phyloP scores from a whole-genome alignment of 2,113 vertebrate species.

The Mohoua ochrocephala region DNA sequence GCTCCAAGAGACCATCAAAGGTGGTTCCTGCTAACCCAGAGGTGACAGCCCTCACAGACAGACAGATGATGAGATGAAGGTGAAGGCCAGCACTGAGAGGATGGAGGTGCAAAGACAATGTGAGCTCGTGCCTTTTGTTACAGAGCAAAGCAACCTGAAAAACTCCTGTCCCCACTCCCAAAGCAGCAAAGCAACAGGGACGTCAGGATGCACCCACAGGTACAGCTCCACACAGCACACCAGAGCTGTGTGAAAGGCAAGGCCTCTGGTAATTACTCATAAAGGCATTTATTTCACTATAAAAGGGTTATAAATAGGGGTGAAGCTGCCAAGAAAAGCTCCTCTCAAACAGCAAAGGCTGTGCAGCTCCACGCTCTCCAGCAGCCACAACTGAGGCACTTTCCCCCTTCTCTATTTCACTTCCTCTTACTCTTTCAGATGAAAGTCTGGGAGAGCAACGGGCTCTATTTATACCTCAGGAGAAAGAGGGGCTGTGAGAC shows the following conservation, averaged over 20 bases:
- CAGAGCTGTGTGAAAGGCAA: neutral
- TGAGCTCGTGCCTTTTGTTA: neutral
- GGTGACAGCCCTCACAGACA: neutral
- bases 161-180: neutral
- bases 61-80: neutral
- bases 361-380: rapidly evolving
- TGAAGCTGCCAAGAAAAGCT: neutral
- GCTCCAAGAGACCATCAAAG: neutral
- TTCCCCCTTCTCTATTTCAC: neutral
- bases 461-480: neutral
- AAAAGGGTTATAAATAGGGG: neutral
- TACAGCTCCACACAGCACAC: neutral
- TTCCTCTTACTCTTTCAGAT: neutral
- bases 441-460: neutral
- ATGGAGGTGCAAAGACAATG: neutral
- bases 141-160: neutral
- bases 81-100: neutral
- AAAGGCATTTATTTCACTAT: neutral
- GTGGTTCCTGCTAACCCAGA: neutral
- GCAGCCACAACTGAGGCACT: rapidly evolving
- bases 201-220: rapidly evolving
- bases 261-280: neutral
- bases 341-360: neutral
- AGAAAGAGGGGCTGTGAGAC: neutral
- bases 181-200: neutral